Percentiles rank a stretch among this genome's conserved stretches.
Evolutionary conservation across 1,140 invertebrate genomes (phyloP).

Genomic region (Spodoptera litura): DNA sequence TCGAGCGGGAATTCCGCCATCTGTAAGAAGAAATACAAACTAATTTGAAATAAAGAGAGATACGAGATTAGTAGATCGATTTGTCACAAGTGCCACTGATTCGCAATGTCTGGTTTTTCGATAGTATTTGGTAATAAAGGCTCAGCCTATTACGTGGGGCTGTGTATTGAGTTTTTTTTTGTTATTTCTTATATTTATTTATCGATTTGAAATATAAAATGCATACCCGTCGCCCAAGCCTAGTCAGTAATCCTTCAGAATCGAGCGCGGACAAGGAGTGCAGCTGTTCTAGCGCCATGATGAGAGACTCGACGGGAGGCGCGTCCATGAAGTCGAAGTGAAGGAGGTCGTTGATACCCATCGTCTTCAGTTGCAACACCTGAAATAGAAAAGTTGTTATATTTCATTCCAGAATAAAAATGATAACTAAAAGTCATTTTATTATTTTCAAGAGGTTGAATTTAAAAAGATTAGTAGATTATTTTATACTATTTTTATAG

Average conservation of each 20-base stretch:
- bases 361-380: conserved; percentile 97
- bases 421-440: no score
- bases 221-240: conserved; percentile 94
- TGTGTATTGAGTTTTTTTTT: no score
- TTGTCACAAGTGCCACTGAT: no score
- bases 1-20: conserved; percentile 99
- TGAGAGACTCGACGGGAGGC: conserved; percentile 98
- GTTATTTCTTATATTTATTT: no score
- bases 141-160: no score
- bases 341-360: conserved; percentile 99
- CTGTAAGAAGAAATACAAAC: conserved; percentile 77
- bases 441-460: no score
- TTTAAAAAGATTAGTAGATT: no score
- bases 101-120: no score
- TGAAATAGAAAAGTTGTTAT: conserved; percentile 45
- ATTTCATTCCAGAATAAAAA: no score
- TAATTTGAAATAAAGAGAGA: not conserved
- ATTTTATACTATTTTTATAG: no score
- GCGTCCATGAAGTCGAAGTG: conserved; percentile 99
- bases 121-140: no score
- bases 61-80: not conserved
- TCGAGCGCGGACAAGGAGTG: conserved; percentile 99
- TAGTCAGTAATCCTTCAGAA: conserved; percentile 97
- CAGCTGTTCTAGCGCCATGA: conserved; percentile 98
- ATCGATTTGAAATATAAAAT: not conserved